These are phyloP conservation scores for Arrhopalites spinosus DNA, from an alignment of 2,888 invertebrate genomes.

Conservation along the genomic window DNA sequence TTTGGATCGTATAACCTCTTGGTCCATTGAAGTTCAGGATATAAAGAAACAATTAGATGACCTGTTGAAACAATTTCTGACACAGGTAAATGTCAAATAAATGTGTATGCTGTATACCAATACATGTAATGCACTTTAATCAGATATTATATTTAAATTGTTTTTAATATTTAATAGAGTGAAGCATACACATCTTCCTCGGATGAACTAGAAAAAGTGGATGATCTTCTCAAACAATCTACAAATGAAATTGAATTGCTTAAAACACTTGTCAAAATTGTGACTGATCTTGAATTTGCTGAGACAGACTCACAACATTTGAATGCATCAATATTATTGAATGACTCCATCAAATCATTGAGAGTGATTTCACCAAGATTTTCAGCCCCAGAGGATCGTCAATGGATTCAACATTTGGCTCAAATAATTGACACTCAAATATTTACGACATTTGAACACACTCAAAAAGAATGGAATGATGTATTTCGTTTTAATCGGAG, in stretches of 20 bases:
- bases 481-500: slow-evolving; percentile 49
- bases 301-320: slow-evolving; percentile 38
- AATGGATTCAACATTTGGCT: slow-evolving; percentile 45
- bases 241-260: slow-evolving; percentile 41
- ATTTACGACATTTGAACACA: slow-evolving; percentile 36
- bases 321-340: slow-evolving; percentile 45
- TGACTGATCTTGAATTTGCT: slow-evolving; percentile 48
- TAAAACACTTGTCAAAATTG: slow-evolving; percentile 41
- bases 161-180: slow-evolving; percentile 39
- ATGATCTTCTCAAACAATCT: slow-evolving; percentile 38
- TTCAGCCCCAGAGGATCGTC: slow-evolving; percentile 38
- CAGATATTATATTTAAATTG: not conserved
- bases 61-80: slow-evolving; percentile 33
- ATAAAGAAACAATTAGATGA: slow-evolving; percentile 38
- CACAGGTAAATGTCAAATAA: slow-evolving; percentile 38
- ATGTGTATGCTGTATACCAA: slow-evolving; percentile 1
- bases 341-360: slow-evolving; percentile 32
- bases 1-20: slow-evolving; percentile 49
- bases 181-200: slow-evolving; percentile 37
- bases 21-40: slow-evolving; percentile 46
- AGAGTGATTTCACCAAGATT: slow-evolving; percentile 23
- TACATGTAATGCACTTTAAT: not conserved
- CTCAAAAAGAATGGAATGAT: slow-evolving; percentile 44
- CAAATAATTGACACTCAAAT: slow-evolving; percentile 37
- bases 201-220: slow-evolving; percentile 42